Evolutionary conservation across 2,113 vertebrate species (phyloP).

Genomic region (Eudyptes chrysolophus): DNA sequence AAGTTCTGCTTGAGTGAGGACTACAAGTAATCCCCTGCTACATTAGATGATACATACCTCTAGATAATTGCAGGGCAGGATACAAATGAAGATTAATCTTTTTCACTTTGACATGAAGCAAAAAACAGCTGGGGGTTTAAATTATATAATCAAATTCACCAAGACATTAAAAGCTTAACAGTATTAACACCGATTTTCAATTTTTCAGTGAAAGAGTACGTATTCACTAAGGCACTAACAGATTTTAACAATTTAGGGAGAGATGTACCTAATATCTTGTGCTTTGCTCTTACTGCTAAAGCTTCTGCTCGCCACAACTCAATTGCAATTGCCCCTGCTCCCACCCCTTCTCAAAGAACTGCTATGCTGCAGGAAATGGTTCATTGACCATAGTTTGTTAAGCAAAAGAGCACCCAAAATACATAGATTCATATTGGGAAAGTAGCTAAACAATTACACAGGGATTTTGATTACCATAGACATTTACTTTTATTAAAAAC

Average conservation of each 20-base stretch:
- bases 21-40: neutral
- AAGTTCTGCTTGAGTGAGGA: neutral
- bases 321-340: neutral
- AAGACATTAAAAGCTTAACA: neutral
- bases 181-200: neutral
- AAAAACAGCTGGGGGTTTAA: neutral
- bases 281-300: neutral
- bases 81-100: neutral
- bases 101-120: neutral
- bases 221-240: neutral
- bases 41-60: neutral
- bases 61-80: neutral
- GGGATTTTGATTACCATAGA: neutral
- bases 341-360: neutral
- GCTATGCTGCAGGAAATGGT: neutral
- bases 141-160: neutral
- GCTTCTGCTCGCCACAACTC: neutral
- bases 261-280: neutral
- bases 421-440: neutral
- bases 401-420: neutral
- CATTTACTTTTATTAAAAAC: conserved; percentile 37
- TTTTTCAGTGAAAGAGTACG: neutral
- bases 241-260: neutral
- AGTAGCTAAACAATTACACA: neutral
- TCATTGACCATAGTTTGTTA: neutral